Conservation (phyloP, 2,797 vertebrate genomes). For the Thaleichthys pacificus region DNA sequence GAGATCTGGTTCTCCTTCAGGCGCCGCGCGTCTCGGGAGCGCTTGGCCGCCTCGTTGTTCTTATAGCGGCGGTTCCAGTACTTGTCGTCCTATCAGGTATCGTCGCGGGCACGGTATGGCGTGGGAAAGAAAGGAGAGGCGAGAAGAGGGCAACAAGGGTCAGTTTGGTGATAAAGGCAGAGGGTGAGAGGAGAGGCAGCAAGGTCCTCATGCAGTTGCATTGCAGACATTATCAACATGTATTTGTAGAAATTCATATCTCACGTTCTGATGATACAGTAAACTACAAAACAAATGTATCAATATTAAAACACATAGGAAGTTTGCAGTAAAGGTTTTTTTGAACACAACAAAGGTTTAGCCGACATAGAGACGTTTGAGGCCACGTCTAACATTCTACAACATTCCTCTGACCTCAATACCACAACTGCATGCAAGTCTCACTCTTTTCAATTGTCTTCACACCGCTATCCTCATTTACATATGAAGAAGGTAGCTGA, state of each 20-base stretch:
- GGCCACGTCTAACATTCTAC: too few species aligned
- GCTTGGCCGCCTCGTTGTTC: slow-evolving; percentile 91
- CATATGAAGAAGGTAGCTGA: not conserved
- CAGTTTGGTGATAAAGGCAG: slow-evolving; percentile 47
- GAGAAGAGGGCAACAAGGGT: slow-evolving; percentile 38
- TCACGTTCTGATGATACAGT: too few species aligned
- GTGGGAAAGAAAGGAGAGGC: slow-evolving; percentile 19
- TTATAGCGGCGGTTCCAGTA: slow-evolving; percentile 89
- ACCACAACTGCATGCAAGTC: too few species aligned
- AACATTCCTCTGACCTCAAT: too few species aligned
- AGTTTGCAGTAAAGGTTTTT: not conserved
- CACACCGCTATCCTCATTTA: not conserved
- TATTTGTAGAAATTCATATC: too few species aligned
- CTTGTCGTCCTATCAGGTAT: slow-evolving; percentile 80
- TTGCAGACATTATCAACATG: too few species aligned
- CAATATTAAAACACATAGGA: too few species aligned
- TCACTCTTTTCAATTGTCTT: too few species aligned
- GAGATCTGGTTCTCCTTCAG: slow-evolving; percentile 97
- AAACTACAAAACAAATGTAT: not conserved
- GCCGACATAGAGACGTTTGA: too few species aligned
- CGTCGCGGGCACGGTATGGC: slow-evolving; percentile 27
- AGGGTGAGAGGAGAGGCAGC: not conserved
- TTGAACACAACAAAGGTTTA: too few species aligned
- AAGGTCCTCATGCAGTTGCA: not conserved
- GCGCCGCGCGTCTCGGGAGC: slow-evolving; percentile 86